A percentile compares a stretch with the other conserved stretches of the same genome.
These are phyloP conservation scores for Halocynthia roretzi DNA, from an alignment of 23 tunicate genomes.

Conservation along the genomic window DNA sequence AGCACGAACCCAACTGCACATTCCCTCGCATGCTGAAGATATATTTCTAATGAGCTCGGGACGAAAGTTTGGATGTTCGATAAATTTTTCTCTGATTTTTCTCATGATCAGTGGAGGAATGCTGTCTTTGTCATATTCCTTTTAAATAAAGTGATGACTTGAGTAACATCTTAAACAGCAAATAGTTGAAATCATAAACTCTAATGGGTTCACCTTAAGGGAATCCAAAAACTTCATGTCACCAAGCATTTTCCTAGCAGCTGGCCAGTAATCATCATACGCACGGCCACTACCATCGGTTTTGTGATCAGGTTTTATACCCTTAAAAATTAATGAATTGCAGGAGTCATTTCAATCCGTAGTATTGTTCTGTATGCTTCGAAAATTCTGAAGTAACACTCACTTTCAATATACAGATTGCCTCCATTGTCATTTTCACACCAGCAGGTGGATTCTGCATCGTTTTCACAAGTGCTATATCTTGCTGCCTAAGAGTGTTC, in stretches of 20 bases:
- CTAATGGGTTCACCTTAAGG: conserved; percentile 22
- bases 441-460: conserved; percentile 86
- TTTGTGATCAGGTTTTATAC: conserved; percentile 80
- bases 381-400: not conserved
- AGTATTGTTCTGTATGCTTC: not conserved
- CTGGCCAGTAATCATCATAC: conserved; percentile 85
- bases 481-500: conserved; percentile 76
- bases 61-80: conserved; percentile 63
- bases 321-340: conserved; percentile 24
- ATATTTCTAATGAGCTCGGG: conserved; percentile 81
- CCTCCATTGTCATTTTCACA: conserved; percentile 86
- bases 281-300: conserved; percentile 77
- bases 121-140: conserved; percentile 89
- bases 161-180: not conserved
- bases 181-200: not conserved
- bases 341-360: not conserved
- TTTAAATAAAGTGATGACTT: not conserved
- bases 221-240: conserved; percentile 79
- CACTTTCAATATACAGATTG: conserved; percentile 80
- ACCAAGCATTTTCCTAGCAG: conserved; percentile 85
- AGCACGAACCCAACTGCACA: conserved; percentile 89
- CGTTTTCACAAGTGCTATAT: conserved; percentile 73
- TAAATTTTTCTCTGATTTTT: conserved; percentile 75
- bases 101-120: conserved; percentile 62
- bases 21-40: conserved; percentile 87